Percentiles rank a stretch among this genome's conserved stretches.
Conservation (phyloP, 2,888 invertebrate species). For the Chalcosyrphus nemorum region DNA sequence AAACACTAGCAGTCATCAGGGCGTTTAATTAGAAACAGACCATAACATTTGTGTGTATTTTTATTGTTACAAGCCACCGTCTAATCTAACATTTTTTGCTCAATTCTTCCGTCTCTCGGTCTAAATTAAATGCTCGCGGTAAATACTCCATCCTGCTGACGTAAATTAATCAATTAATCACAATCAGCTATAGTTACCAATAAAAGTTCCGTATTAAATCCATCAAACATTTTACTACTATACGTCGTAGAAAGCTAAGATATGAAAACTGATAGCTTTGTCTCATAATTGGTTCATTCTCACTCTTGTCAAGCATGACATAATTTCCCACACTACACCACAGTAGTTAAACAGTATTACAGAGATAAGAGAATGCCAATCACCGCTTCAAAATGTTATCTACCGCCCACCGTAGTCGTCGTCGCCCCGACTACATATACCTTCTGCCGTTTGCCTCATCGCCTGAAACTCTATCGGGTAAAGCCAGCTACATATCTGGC, state of each 20-base stretch:
- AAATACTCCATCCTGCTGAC: background rate
- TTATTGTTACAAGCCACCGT: too few relatives aligned
- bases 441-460: too few relatives aligned
- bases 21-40: too few relatives aligned
- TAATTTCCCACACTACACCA: conserved; percentile 34
- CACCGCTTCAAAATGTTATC: conserved; percentile 57
- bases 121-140: background rate
- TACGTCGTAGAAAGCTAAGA: background rate
- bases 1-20: too few relatives aligned
- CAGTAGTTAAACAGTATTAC: conserved; percentile 52
- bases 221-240: background rate
- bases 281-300: background rate
- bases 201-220: background rate
- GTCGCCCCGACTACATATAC: conserved; percentile 1
- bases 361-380: conserved; percentile 61
- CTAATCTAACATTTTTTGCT: too few relatives aligned
- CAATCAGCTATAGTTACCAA: background rate
- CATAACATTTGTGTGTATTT: too few relatives aligned
- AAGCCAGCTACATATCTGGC: conserved; percentile 9
- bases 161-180: background rate
- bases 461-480: background rate
- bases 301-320: conserved; percentile 38
- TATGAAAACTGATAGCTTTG: background rate
- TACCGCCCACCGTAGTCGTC: conserved; percentile 18
- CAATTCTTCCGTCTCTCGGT: too few relatives aligned